Base-by-base conservation (phyloP, 2,888 invertebrate species). In the Rhamphomyia laevipes region DNA sequence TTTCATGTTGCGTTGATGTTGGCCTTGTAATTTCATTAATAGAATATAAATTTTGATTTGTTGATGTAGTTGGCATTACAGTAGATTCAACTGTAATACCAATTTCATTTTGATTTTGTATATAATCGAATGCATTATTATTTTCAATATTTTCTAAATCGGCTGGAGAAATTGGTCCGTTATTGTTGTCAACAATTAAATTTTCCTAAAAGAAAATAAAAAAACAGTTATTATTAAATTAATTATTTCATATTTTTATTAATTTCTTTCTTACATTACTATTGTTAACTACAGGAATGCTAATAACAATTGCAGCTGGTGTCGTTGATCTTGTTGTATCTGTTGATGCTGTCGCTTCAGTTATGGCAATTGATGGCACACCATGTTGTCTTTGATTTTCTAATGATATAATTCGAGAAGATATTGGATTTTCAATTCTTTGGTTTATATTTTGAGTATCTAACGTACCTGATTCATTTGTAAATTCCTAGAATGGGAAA, bases 111-210 rank as follows among this genome's bases (percentile, higher is more conserved):
- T 52, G 51, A 51, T 56, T 57, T 49, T 49, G 51, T 45, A 76
- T 75, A 63, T 75, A 76, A 13, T 71, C 73, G 1, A 71, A 66
- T 1, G 75, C 75, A 56, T 76, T 76, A 63, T 76, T 76, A 63
- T 76, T 76, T 52, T 74, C 74, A 57, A 76, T 76, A 64, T 76
- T 76, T 65, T 76, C 75, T 72, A 76, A 71, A 63, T 76, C 75
- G 18, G 74, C 72, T 47, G 73, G 63, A 16, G 76, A 76, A 55
- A 76, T 75, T 30, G 75, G 75, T 1, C 75, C 75, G 59, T 76
- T 76, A 67, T 76, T 76, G 65, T 76, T 76, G 65, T 75, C 75
- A 15, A 23, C 50, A 13, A 54, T 51, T 45, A 56, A 30, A 47
- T 52, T 48, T 49, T 55, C 54, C 56, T 54, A 37, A 16, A 21